phyloP scores from a whole-genome alignment of 2,113 vertebrate genomes.

The Laticauda laticaudata region DNA sequence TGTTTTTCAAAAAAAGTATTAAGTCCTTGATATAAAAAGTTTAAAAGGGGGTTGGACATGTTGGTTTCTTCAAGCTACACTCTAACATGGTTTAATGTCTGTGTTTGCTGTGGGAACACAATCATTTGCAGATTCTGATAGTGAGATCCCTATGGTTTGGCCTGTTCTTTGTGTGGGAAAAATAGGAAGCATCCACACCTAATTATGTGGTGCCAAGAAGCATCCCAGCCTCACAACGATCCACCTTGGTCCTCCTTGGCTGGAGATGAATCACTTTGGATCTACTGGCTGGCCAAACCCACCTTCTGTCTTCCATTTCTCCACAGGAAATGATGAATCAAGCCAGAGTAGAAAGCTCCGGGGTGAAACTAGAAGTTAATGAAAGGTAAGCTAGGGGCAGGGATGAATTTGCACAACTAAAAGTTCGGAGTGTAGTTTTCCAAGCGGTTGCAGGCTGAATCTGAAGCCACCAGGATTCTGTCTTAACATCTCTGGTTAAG shows the following conservation, averaged over 20 bases:
- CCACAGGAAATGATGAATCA: constrained; percentile 95
- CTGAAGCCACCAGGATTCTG: background rate
- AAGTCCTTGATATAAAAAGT: background rate
- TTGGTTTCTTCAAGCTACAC: background rate
- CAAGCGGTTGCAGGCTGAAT: background rate
- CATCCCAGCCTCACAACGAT: background rate
- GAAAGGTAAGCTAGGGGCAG: constrained; percentile 80
- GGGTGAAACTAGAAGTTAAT: constrained; percentile 93
- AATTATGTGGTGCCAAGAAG: background rate
- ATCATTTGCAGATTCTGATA: background rate
- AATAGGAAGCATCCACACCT: background rate
- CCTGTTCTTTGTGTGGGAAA: background rate
- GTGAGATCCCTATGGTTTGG: background rate
- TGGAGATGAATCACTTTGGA: background rate
- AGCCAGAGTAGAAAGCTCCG: constrained; percentile 84
- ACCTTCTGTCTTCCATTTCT: background rate
- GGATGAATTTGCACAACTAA: background rate
- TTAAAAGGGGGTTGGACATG: background rate
- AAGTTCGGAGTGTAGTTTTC: background rate
- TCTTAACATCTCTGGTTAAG: background rate
- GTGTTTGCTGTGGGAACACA: background rate
- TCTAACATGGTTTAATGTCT: background rate
- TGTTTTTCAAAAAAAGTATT: background rate
- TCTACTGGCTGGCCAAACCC: background rate
- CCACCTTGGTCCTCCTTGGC: background rate